Percentiles rank a stretch among this genome's conserved stretches.
phyloP scores from a whole-genome alignment of 2,888 invertebrate genomes.

The Bruchidius siliquastri region DNA sequence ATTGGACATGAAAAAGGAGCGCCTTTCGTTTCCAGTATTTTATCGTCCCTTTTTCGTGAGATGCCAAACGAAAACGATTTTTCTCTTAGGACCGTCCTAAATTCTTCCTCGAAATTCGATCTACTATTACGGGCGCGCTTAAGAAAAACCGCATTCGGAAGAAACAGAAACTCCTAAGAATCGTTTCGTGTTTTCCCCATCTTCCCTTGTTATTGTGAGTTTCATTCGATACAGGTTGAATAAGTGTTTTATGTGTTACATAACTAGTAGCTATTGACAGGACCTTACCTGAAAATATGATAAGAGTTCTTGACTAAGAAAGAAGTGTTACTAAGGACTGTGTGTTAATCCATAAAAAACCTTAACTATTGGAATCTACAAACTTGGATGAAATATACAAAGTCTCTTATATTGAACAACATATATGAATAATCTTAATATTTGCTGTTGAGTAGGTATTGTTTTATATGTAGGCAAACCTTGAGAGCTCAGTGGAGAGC shows the following conservation, averaged over 20 bases:
- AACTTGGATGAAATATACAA: too few relatives aligned
- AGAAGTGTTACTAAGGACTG: too few relatives aligned
- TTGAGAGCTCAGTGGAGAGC: too few relatives aligned
- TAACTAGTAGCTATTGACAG: too few relatives aligned
- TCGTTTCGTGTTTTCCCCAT: not conserved
- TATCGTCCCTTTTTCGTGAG: not conserved
- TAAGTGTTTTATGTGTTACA: not conserved
- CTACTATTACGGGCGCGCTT: not conserved
- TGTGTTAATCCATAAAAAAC: too few relatives aligned
- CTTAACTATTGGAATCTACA: too few relatives aligned
- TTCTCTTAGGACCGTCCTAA: not conserved
- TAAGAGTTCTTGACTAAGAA: too few relatives aligned
- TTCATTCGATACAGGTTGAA: not conserved
- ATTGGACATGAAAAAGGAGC: not conserved
- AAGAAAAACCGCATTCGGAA: not conserved
- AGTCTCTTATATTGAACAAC: too few relatives aligned
- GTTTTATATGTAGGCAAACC: too few relatives aligned
- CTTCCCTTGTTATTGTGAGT: not conserved
- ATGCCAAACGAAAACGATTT: not conserved
- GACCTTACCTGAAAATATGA: too few relatives aligned
- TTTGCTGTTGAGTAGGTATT: too few relatives aligned
- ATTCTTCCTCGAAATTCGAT: not conserved
- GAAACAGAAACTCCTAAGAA: not conserved
- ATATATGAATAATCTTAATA: too few relatives aligned
- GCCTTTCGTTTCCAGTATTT: not conserved